Conservation (phyloP, 2,888 invertebrate genomes). For the Belgica antarctica region DNA sequence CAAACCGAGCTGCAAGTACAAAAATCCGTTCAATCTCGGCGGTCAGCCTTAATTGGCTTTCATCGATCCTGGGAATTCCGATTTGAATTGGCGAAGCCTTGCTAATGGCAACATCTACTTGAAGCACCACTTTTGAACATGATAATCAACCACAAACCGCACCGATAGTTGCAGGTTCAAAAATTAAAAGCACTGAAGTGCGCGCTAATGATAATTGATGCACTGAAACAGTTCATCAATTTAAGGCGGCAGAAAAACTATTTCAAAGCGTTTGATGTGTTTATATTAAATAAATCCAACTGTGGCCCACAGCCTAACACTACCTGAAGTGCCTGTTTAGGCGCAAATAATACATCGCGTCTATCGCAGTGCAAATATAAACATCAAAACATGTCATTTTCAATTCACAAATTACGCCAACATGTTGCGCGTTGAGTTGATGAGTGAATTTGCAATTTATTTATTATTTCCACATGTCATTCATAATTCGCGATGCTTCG, state of each 20-base stretch:
- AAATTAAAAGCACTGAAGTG: too few species aligned
- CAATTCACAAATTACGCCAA: constrained; percentile 22
- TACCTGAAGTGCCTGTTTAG: not conserved
- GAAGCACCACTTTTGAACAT: too few species aligned
- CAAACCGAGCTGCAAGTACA: too few species aligned
- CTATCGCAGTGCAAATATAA: not conserved
- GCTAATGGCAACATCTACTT: too few species aligned
- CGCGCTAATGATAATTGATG: constrained; percentile 34
- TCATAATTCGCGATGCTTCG: constrained; percentile 21
- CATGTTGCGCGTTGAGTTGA: constrained; percentile 23
- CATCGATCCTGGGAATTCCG: not conserved
- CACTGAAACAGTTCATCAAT: constrained; percentile 22
- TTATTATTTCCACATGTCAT: constrained; percentile 39
- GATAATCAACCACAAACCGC: too few species aligned
- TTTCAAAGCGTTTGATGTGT: constrained; percentile 8
- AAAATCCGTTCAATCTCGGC: too few species aligned
- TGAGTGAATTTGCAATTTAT: constrained; percentile 2
- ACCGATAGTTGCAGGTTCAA: too few species aligned
- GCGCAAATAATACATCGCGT: constrained; percentile 3
- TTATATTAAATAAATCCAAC: constrained; percentile 33
- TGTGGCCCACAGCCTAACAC: constrained; percentile 30
- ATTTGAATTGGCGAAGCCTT: not conserved
- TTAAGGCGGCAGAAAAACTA: not conserved
- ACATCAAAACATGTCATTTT: constrained; percentile 29
- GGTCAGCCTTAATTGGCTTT: too few species aligned